Evolutionary conservation across 2,797 vertebrate genomes (phyloP).

Genomic region (Falco columbarius): DNA sequence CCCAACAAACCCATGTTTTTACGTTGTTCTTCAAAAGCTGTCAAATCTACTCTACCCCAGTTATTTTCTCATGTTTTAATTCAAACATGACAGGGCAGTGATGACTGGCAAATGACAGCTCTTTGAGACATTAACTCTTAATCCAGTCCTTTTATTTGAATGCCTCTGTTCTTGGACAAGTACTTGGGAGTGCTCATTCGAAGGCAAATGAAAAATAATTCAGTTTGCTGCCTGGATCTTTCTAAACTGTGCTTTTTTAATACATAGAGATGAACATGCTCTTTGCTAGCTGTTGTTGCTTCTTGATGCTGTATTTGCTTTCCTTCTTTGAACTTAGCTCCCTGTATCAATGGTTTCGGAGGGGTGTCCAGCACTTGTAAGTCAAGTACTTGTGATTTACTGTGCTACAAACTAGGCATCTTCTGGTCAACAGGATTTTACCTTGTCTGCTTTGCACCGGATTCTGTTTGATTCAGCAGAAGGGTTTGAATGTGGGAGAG

Average conservation of each 20-base stretch:
- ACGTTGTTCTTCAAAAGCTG: not conserved
- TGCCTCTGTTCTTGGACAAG: fast-evolving
- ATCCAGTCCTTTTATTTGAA: not conserved
- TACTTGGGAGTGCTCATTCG: not conserved
- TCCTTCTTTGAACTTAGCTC: not conserved
- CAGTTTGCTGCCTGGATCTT: not conserved
- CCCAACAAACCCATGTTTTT: not conserved
- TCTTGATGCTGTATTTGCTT: not conserved
- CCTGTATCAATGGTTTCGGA: not conserved
- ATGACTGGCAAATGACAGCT: not conserved
- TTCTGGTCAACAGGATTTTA: not conserved
- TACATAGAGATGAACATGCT: not conserved
- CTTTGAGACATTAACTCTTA: not conserved
- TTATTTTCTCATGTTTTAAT: not conserved
- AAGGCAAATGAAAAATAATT: not conserved
- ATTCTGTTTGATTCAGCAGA: not conserved
- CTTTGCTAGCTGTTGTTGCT: not conserved
- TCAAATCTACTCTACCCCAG: not conserved
- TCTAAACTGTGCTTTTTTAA: not conserved
- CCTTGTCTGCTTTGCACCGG: not conserved
- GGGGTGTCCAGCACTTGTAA: not conserved
- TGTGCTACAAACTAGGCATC: not conserved
- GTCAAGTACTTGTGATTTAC: no score
- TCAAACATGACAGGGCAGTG: not conserved
- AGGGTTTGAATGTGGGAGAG: not conserved